phyloP scores from a whole-genome alignment of 2,888 invertebrate genomes.

The Lottia scabra region DNA sequence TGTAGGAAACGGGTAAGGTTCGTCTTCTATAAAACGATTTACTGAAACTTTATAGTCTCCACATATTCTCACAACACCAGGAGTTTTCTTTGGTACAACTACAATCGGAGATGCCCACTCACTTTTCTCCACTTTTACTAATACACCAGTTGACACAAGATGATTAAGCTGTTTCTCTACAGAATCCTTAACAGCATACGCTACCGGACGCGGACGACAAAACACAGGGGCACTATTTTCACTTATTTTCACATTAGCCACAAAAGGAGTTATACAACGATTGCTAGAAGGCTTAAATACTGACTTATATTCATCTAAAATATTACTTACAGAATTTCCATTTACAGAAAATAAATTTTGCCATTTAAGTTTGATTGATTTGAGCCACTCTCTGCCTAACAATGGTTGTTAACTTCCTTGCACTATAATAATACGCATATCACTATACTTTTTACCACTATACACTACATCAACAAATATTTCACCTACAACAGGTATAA shows the following conservation, averaged over 20 bases:
- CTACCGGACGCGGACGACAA: neutral
- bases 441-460: too few species aligned
- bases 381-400: neutral
- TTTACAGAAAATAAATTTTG: too few species aligned
- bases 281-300: too few species aligned
- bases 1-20: neutral
- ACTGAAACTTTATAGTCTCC: slow-evolving; percentile 4
- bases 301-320: too few species aligned
- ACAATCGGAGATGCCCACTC: neutral
- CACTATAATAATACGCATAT: too few species aligned
- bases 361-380: too few species aligned
- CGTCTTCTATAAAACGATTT: neutral
- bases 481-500: neutral
- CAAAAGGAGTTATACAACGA: neutral
- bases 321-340: too few species aligned
- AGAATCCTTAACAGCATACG: neutral
- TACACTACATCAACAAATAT: too few species aligned
- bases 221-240: neutral
- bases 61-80: neutral
- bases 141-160: neutral
- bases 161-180: neutral
- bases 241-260: neutral
- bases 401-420: too few species aligned
- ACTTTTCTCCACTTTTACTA: neutral
- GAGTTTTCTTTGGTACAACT: neutral